Evolutionary conservation across 2,888 invertebrate genomes (phyloP).

Genomic region (Phyllotreta cruciferae): DNA sequence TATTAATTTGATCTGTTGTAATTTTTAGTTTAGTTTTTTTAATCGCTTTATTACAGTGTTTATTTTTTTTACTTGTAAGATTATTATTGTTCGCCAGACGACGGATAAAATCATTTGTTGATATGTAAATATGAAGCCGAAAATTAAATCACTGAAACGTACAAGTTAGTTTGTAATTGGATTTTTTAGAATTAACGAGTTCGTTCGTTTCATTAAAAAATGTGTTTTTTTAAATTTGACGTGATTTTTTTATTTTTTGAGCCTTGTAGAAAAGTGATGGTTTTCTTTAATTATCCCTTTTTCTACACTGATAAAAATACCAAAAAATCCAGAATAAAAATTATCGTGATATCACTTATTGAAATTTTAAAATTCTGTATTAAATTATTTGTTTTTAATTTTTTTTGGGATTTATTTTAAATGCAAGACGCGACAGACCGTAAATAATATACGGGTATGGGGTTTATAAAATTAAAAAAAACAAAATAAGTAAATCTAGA

Average conservation of each 20-base stretch:
- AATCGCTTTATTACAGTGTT: slow-evolving; percentile 21
- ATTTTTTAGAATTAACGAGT: slow-evolving; percentile 41
- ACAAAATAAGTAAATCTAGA: too few relatives aligned
- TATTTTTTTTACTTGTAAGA: slow-evolving; percentile 17
- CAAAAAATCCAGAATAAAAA: too few relatives aligned
- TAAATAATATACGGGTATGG: too few relatives aligned
- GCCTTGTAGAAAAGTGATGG: neutral
- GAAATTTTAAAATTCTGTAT: too few relatives aligned
- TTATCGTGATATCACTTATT: too few relatives aligned
- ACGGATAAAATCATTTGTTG: slow-evolving; percentile 32
- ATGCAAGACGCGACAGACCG: too few relatives aligned
- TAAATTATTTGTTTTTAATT: too few relatives aligned
- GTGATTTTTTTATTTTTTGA: slow-evolving; percentile 16
- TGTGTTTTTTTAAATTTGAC: slow-evolving; percentile 9
- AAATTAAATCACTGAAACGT: slow-evolving; percentile 41
- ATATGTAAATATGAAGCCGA: slow-evolving; percentile 28
- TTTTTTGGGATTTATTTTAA: too few relatives aligned
- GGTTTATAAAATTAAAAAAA: too few relatives aligned
- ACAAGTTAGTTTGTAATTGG: slow-evolving; percentile 44
- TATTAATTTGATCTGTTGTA: slow-evolving; percentile 33
- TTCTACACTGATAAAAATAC: too few relatives aligned
- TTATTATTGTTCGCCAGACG: slow-evolving; percentile 30
- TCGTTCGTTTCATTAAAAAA: slow-evolving; percentile 33
- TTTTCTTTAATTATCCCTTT: too few relatives aligned
- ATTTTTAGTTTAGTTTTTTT: slow-evolving; percentile 31